Percentiles rank a stretch among this genome's conserved stretches.
Conservation (phyloP, 2,888 invertebrate genomes). For the Barypeithes pellucidus region DNA sequence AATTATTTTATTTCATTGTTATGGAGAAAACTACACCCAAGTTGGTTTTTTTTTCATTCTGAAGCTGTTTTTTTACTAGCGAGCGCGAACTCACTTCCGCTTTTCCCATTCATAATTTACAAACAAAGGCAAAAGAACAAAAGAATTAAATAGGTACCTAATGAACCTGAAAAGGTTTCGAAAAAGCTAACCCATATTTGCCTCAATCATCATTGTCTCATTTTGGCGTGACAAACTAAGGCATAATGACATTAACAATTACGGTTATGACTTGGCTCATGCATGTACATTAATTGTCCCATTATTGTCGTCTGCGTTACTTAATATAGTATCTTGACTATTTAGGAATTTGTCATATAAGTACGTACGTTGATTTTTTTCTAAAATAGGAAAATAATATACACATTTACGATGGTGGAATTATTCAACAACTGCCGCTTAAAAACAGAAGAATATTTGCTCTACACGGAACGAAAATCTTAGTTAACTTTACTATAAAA, state of each 20-base stretch:
- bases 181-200: slow-evolving; percentile 32
- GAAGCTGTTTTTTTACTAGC: too few species aligned
- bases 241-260: slow-evolving; percentile 26
- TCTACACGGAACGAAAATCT: too few species aligned
- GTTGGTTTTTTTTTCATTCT: neutral
- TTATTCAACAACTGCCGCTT: too few species aligned
- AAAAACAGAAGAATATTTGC: too few species aligned
- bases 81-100: too few species aligned
- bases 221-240: slow-evolving; percentile 26
- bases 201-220: slow-evolving; percentile 35
- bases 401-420: too few species aligned
- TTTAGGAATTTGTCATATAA: neutral
- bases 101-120: neutral
- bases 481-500: too few species aligned
- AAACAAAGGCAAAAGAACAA: neutral
- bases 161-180: slow-evolving; percentile 14
- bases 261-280: slow-evolving; percentile 30
- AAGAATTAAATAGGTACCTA: slow-evolving; percentile 7
- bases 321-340: slow-evolving; percentile 28
- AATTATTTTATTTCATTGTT: too few species aligned
- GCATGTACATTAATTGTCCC: slow-evolving; percentile 27
- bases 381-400: too few species aligned
- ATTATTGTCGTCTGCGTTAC: slow-evolving; percentile 37
- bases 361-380: too few species aligned
- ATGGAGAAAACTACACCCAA: neutral